Conservation (phyloP, 1,140 invertebrate species). For the Musca domestica region DNA sequence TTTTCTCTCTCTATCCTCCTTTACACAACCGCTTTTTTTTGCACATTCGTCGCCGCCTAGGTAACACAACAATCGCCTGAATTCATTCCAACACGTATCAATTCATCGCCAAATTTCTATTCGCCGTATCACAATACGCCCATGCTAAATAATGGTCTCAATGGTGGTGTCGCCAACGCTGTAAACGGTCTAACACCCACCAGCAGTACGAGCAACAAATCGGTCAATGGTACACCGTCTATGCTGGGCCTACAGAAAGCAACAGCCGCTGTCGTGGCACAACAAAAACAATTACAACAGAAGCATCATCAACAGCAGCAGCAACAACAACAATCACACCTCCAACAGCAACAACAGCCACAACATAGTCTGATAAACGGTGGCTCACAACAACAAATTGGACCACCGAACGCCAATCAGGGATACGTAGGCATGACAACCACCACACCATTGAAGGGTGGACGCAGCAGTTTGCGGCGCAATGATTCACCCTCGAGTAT, state of each 20-base stretch:
- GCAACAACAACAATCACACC: slow-evolving; percentile 28
- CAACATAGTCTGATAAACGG: slow-evolving; percentile 33
- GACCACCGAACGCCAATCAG: slow-evolving; percentile 39
- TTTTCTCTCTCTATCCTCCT: no score
- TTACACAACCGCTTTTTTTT: no score
- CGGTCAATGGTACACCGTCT: slow-evolving; percentile 38
- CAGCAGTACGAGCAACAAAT: slow-evolving; percentile 28
- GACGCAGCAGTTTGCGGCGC: slow-evolving; percentile 39
- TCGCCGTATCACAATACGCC: slow-evolving; percentile 44
- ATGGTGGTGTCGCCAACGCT: neutral
- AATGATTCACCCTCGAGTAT: slow-evolving; percentile 47
- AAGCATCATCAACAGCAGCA: slow-evolving; percentile 36
- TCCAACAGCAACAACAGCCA: slow-evolving; percentile 35
- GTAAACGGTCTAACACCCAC: slow-evolving; percentile 39
- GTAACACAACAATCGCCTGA: slow-evolving; percentile 56
- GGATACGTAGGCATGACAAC: slow-evolving; percentile 38
- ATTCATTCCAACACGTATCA: slow-evolving; percentile 55
- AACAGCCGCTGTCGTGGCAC: slow-evolving; percentile 37
- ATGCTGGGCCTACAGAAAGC: slow-evolving; percentile 47
- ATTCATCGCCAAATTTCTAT: slow-evolving; percentile 51
- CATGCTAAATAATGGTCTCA: slow-evolving; percentile 26
- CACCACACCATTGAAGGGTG: slow-evolving; percentile 46
- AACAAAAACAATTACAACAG: slow-evolving; percentile 39
- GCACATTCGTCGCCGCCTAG: no score
- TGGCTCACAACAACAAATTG: slow-evolving; percentile 26